Percentiles rank a stretch among this genome's conserved stretches.
These are phyloP conservation scores for Reinhardtius hippoglossoides DNA, from an alignment of 2,113 vertebrate species.

Conservation along the genomic window DNA sequence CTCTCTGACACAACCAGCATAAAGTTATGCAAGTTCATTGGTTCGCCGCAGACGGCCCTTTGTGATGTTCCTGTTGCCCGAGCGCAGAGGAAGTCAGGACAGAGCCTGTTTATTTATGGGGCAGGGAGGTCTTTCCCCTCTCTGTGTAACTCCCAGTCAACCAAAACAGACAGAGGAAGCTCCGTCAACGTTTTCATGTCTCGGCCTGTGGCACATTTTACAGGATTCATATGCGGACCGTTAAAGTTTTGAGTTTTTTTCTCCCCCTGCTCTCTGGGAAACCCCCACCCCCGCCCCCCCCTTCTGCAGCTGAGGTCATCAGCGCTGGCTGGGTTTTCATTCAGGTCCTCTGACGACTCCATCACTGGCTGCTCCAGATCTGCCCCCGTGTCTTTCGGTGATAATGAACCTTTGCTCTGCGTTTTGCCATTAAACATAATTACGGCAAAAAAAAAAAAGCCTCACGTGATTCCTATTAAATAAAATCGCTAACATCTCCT, in stretches of 20 bases:
- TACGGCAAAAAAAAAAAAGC: neutral
- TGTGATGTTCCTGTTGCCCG: constrained; percentile 32
- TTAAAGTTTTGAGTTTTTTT: constrained; percentile 16
- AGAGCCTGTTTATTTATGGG: constrained; percentile 70
- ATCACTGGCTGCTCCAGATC: neutral
- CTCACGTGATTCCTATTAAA: neutral
- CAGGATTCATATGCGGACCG: constrained; percentile 44
- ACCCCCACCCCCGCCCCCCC: neutral
- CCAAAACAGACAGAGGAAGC: constrained; percentile 60
- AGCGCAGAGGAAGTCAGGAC: constrained; percentile 62
- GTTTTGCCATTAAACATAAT: constrained; percentile 10
- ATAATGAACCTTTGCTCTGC: constrained; percentile 7
- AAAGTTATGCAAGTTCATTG: constrained; percentile 35
- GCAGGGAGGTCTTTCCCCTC: constrained; percentile 65
- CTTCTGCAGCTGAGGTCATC: constrained; percentile 38
- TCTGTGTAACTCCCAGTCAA: constrained; percentile 40
- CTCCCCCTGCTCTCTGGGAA: constrained; percentile 33
- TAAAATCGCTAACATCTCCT: neutral
- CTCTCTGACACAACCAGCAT: too few relatives aligned
- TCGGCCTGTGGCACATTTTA: constrained; percentile 60
- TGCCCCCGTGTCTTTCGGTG: neutral
- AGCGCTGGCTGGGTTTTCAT: constrained; percentile 32
- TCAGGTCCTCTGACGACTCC: constrained; percentile 23
- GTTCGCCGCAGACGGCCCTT: constrained; percentile 16
- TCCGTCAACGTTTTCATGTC: constrained; percentile 68